phyloP scores from a whole-genome alignment of 2,113 vertebrate genomes.

The Sitta europaea region DNA sequence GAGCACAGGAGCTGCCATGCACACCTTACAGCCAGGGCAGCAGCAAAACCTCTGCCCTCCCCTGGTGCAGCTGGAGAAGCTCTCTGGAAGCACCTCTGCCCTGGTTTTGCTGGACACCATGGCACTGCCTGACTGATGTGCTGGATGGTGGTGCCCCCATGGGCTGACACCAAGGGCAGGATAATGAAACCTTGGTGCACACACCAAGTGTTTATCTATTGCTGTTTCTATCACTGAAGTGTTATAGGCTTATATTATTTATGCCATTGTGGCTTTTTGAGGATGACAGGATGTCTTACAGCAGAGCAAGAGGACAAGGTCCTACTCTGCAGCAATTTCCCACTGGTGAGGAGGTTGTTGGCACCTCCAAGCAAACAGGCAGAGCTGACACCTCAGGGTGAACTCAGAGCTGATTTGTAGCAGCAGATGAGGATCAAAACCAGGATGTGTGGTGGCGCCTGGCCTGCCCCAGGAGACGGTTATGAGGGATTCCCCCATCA shows the following conservation, averaged over 20 bases:
- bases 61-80: accelerated
- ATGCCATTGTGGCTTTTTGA: neutral
- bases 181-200: neutral
- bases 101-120: accelerated
- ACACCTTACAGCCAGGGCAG: accelerated
- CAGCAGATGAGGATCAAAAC: neutral
- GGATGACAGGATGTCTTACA: neutral
- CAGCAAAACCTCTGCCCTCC: neutral
- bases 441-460: neutral
- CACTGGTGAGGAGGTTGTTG: neutral
- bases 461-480: neutral
- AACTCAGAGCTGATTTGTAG: neutral
- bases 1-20: neutral
- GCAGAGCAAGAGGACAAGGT: neutral
- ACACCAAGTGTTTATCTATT: neutral
- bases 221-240: neutral
- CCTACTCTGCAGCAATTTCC: neutral
- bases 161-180: neutral
- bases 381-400: neutral
- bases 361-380: neutral
- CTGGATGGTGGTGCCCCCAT: accelerated
- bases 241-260: neutral
- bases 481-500: neutral
- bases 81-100: accelerated
- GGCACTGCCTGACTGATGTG: neutral